These are phyloP conservation scores for Dromius quadrimaculatus DNA, from an alignment of 2,888 invertebrate species.

Conservation along the genomic window DNA sequence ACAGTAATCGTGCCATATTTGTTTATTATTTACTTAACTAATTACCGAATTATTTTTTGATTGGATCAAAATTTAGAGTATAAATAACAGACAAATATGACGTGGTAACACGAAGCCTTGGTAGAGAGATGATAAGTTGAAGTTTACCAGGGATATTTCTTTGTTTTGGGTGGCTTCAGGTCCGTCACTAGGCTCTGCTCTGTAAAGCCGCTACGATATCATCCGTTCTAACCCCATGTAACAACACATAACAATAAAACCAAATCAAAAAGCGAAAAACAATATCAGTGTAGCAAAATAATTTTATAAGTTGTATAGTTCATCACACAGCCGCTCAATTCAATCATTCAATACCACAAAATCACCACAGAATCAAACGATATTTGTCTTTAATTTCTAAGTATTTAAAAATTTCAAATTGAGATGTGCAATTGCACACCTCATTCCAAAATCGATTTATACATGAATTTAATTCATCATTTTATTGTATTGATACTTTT, in stretches of 20 bases:
- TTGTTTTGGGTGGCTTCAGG: slow-evolving; percentile 33
- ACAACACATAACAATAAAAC: slow-evolving; percentile 55
- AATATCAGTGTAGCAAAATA: slow-evolving; percentile 22
- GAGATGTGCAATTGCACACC: too few relatives aligned
- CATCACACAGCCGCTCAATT: too few relatives aligned
- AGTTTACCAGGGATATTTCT: slow-evolving; percentile 46
- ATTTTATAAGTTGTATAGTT: slow-evolving; percentile 21
- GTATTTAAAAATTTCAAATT: too few relatives aligned
- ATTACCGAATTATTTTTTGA: background rate
- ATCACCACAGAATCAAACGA: too few relatives aligned
- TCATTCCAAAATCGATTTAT: too few relatives aligned
- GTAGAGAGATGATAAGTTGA: slow-evolving; percentile 50
- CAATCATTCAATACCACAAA: too few relatives aligned
- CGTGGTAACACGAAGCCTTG: slow-evolving; percentile 41
- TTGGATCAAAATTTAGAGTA: slow-evolving; percentile 17
- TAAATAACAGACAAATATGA: slow-evolving; percentile 41
- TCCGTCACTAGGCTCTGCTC: slow-evolving; percentile 47
- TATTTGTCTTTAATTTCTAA: too few relatives aligned
- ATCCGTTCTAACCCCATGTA: slow-evolving; percentile 54
- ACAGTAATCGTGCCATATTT: slow-evolving; percentile 45
- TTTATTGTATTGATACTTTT: too few relatives aligned
- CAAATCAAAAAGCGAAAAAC: slow-evolving; percentile 51
- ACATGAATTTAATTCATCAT: too few relatives aligned
- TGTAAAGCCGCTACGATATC: slow-evolving; percentile 51
- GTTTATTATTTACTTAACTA: slow-evolving; percentile 24